Evolutionary conservation across 2,797 vertebrate species (phyloP), one percentile per base, ranked within the genome.

Genomic region (Notamacropus eugenii): DNA sequence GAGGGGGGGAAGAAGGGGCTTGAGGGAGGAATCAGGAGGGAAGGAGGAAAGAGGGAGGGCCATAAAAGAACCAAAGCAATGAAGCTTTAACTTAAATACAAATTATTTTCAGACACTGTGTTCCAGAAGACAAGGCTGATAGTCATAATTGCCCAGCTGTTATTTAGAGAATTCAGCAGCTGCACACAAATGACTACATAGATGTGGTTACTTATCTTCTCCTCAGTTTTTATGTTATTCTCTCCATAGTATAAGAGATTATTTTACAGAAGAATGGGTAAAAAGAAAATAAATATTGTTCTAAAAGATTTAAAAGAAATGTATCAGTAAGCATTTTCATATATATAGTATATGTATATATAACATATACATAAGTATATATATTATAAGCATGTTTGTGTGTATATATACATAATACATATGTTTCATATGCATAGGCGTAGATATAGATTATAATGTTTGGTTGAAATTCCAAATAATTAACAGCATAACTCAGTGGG

Each of bases 111-210:
- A 87, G 67, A 55, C 1, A 91, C 46, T 94, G 82, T 55, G 55
- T 92, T 93, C 50, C 67, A 92, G 90, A 95, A 94, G 28, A 92
- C 92, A 58, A 95, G 93, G 62, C 46, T 96, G 90, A 92, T 92
- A 91, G 93, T 95, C 90, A 57, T 55, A 92, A 93, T 91, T 93
- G 54, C 82, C 93, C 96, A 98, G 92, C 97, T 96, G 91, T 93
- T 96, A 52, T 92, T n/a, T 74, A 67, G 14, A 28, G 93, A 31
- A 74, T 94, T 13, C 0, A 91, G 29, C 59, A 95, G 92, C 54
- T 96, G n/a, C n/a, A 90, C 56, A 52, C 31, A 90, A 74, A 19
- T 56, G 54, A 55, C 55, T 94, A 95, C 2, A 52, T 13, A 95
- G 0, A 55, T 91, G 16, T 1, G 9, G 67, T 19, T 92, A 67